Evolutionary conservation across 2,797 vertebrate genomes (phyloP).

Genomic region (Falco rusticolus): DNA sequence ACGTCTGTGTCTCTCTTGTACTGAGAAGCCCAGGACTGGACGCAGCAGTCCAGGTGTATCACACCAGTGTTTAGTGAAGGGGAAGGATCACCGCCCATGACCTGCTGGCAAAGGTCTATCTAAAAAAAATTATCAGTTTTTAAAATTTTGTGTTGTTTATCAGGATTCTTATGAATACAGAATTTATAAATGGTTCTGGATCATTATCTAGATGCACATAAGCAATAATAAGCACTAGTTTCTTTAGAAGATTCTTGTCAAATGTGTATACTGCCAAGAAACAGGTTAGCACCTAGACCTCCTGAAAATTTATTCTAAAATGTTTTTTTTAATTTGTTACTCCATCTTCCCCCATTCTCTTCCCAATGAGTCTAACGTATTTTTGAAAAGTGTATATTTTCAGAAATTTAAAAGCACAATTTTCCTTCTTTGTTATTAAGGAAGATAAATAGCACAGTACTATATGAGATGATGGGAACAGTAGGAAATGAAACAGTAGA

Average conservation of each 20-base stretch:
- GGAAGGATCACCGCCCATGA: background rate
- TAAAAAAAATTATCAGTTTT: background rate
- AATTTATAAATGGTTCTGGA: background rate
- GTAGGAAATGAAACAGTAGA: background rate
- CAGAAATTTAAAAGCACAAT: background rate
- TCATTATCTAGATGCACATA: background rate
- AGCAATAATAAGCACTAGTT: background rate
- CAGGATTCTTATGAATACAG: background rate
- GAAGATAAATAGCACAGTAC: background rate
- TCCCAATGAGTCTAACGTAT: background rate
- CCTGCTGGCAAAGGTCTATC: background rate
- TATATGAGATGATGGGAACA: background rate
- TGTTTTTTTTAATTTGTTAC: background rate
- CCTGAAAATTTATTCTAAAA: background rate
- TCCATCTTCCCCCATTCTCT: background rate
- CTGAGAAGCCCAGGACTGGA: background rate
- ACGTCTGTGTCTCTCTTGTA: accelerated
- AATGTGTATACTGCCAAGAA: background rate
- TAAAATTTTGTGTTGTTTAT: background rate
- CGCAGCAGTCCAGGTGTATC: background rate
- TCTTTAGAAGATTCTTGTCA: background rate
- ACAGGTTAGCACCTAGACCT: background rate
- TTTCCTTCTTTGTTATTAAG: background rate
- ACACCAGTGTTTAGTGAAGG: background rate
- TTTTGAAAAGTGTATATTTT: background rate